phyloP scores from a whole-genome alignment of 2,888 invertebrate genomes.

The Rhyacophila evoluta region DNA sequence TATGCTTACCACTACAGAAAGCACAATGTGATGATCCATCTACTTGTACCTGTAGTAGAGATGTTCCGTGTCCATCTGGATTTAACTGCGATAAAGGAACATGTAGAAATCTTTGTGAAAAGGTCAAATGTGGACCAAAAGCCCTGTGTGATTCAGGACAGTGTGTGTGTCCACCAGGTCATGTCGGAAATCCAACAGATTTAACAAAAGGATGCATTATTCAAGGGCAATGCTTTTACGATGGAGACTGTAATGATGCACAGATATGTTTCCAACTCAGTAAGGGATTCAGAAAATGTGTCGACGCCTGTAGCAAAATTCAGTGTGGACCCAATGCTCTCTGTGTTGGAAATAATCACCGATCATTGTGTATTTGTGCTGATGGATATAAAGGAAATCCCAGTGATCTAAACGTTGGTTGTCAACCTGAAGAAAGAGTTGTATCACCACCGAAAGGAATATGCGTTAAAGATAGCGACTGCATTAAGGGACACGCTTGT shows the following conservation, averaged over 20 bases:
- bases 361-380: slow-evolving; percentile 87
- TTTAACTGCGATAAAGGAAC: slow-evolving; percentile 79
- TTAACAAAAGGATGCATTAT: slow-evolving; percentile 77
- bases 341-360: slow-evolving; percentile 86
- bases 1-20: slow-evolving; percentile 79
- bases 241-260: slow-evolving; percentile 83
- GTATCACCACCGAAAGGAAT: slow-evolving; percentile 70
- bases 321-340: slow-evolving; percentile 93
- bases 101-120: slow-evolving; percentile 83
- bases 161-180: slow-evolving; percentile 84
- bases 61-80: slow-evolving; percentile 81
- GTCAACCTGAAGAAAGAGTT: slow-evolving; percentile 76
- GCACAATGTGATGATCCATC: slow-evolving; percentile 78
- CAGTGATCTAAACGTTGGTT: slow-evolving; percentile 81
- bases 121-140: slow-evolving; percentile 83
- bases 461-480: slow-evolving; percentile 79
- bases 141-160: slow-evolving; percentile 84
- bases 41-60: slow-evolving; percentile 78
- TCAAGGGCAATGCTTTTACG: slow-evolving; percentile 82
- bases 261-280: slow-evolving; percentile 91
- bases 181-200: slow-evolving; percentile 81
- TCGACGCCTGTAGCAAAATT: slow-evolving; percentile 87
- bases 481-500: slow-evolving; percentile 79
- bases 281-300: slow-evolving; percentile 83
- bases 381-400: slow-evolving; percentile 88